Conservation (phyloP, 2,797 vertebrate genomes). For the Masticophis lateralis region DNA sequence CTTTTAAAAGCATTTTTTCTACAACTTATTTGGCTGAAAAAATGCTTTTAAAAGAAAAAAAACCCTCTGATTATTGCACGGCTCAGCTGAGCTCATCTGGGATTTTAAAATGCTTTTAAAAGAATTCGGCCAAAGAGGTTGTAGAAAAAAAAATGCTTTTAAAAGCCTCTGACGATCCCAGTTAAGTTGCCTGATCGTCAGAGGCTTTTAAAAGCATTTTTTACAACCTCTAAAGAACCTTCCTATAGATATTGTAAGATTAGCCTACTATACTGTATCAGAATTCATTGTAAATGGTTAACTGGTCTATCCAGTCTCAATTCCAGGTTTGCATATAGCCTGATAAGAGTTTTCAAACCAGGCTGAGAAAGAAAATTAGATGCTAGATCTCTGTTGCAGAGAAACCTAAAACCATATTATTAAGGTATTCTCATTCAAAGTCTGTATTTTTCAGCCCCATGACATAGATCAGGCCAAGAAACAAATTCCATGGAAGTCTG, state of each 20-base stretch:
- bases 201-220: no score
- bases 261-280: neutral
- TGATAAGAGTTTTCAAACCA: neutral
- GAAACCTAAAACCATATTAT: neutral
- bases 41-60: no score
- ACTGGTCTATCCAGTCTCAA: neutral
- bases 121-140: no score
- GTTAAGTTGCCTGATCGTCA: no score
- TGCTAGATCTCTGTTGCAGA: neutral
- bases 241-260: neutral
- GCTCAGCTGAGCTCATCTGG: no score
- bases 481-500: neutral
- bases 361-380: neutral
- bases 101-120: no score
- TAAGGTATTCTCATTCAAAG: neutral
- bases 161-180: no score
- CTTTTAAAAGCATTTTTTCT: no score
- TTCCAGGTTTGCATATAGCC: neutral
- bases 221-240: neutral
- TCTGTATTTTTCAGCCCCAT: neutral
- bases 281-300: neutral
- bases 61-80: no score
- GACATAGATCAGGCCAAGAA: neutral
- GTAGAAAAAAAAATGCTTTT: no score
- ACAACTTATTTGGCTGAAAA: no score